Evolutionary conservation across 2,888 invertebrate genomes (phyloP), one percentile per base, ranked within the genome.

Genomic region (Melanostoma scalare): DNA sequence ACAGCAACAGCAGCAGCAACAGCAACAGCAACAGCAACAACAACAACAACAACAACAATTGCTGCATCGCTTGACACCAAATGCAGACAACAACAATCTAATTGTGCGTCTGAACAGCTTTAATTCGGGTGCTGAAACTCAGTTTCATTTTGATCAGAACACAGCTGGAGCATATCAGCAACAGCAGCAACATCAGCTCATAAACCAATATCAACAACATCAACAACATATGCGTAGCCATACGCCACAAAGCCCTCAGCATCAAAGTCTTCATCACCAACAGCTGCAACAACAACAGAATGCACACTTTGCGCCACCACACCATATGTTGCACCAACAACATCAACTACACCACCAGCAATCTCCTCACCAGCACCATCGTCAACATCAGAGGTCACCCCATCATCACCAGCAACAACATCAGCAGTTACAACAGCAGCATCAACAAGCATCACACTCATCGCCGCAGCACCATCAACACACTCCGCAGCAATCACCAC

Each of bases 31-130:
- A 30, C 82, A 87, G 42, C 88, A 88, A 33, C 86, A 85, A 38
- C 86, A 68, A 36, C 61, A 86, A 36, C 61, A 86, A 46, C 88
- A 55, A 42, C 88, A 84, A 53, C 88, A 87, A 74, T 77, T 85
- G 75, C 88, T 88, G 86, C 89, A 89, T 80, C 87, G 89, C 72
- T 88, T 88, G 78, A 88, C 89, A 71, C 88, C 90, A 33, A 89
- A 87, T 85, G 85, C 87, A 52, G 86, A 89, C 68, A 89, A 90
- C 61, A 82, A 87, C 85, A 90, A 89, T 86, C 78, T 90, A 63
- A 85, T 88, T 85, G 89, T 89, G 63, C 89, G 90, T 36, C 88
- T 90, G 81, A 91, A 90, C 77, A 91, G 87, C 75, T 91, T 90
- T 81, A 87, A 85, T 84, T 87, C 87, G 65, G 80, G 85, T 85